Conservation (phyloP, 1,140 invertebrate genomes). For the Octopus bimaculoides region DNA sequence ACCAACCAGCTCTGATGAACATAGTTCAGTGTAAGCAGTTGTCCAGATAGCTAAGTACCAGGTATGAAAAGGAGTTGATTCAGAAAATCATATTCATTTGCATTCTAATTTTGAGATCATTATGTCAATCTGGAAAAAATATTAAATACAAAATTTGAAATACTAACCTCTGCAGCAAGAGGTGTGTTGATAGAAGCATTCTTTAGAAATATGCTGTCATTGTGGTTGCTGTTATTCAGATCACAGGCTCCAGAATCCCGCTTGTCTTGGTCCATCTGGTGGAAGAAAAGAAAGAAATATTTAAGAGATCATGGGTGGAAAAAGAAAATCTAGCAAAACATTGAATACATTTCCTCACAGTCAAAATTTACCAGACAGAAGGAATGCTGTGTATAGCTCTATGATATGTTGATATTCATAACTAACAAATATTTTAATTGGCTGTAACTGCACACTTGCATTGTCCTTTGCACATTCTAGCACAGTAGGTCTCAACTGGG, state of each 20-base stretch:
- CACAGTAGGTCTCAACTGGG: too few species aligned
- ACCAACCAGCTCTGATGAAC: neutral
- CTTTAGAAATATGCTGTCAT: conserved; percentile 11
- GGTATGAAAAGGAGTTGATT: neutral
- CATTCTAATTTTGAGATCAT: neutral
- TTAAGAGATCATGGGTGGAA: neutral
- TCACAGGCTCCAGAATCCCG: conserved; percentile 11
- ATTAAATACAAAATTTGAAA: neutral
- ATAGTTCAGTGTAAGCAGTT: neutral
- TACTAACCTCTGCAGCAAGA: conserved; percentile 18
- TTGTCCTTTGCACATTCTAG: too few species aligned
- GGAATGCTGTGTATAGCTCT: too few species aligned
- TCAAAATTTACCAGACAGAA: too few species aligned
- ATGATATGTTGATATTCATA: too few species aligned
- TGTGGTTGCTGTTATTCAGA: neutral
- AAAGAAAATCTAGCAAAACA: too few species aligned
- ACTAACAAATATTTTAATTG: too few species aligned
- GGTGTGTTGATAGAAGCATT: conserved; percentile 13
- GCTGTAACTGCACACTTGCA: too few species aligned
- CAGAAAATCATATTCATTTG: neutral
- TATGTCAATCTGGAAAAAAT: neutral
- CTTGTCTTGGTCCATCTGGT: conserved; percentile 10
- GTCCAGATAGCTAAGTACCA: neutral
- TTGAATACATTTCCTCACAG: too few species aligned
- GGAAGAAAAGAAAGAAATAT: neutral